Base-by-base conservation (phyloP, 2,888 invertebrate species). In the Rhopalosiphum nymphaeae region DNA sequence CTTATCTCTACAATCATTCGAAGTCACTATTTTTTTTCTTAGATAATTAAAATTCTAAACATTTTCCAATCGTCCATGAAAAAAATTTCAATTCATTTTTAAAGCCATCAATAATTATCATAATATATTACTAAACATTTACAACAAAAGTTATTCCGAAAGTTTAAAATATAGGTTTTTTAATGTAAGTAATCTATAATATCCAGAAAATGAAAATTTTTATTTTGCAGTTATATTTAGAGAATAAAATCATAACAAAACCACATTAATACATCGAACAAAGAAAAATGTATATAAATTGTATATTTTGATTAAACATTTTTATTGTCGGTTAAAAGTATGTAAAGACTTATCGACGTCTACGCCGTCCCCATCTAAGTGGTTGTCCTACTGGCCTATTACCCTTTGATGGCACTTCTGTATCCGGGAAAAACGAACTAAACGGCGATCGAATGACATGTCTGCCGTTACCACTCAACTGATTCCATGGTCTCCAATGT, bases 371-470 rank as follows among this genome's bases (percentile, higher is more conserved):
- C 96, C 96, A 96, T 95, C 96, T 95, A 89, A 96, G 95, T 36
- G 96, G 96, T 95, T 96, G 96, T 26, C 96, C 96, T 67, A 95
- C 95, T 93, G 96, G 96, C 95, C 96, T 95, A 84, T 95, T 94
- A 49, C 93, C 91, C 87, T 91, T 91, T 91, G 56, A 89, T n/a
- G 94, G 93, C 42, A 93, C 90, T 21, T 94, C 91, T 36, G 94
- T 93, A 36, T 94, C 85, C 42, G 95, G 94, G 53, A 95, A 89
- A 92, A 95, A 91, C 93, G 95, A 95, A 95, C 93, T 95, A 95
- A 94, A 95, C 94, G 95, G 95, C 53, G 94, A 95, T 93, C 94
- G 95, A 91, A 89, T 95, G 57, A 95, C 95, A 91, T 95, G 95
- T 88, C 94, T 89, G 86, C 95, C 95, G 93, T 95, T 94, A 85